Evolutionary conservation across 1,140 invertebrate genomes (phyloP), one percentile per base, ranked within the genome.

Genomic region (Orchestia grillus): DNA sequence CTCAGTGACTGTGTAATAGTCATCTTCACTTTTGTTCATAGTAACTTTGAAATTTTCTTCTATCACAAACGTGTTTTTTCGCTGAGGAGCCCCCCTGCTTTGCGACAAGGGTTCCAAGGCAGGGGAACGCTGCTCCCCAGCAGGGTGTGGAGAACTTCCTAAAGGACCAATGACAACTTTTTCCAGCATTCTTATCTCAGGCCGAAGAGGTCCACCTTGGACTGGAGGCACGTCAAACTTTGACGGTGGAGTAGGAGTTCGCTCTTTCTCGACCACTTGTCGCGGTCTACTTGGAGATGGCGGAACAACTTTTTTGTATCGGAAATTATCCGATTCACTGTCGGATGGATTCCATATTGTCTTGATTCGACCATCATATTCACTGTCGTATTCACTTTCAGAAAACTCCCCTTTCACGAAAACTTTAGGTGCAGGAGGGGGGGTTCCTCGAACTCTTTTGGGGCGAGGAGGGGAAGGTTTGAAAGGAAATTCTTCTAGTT

Each of bases 301-400:
- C 91, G 87, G 43, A 62, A 96, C 95, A 57, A 97, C 95, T 92
- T 95, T 97, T 19, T 57, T 96, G 95, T 97, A 97, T 6, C 44
- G 57, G 62, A 95, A 94, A 11, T 97, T 96, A 53, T 97, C 96
- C 16, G 90, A 57, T 57, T 97, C 97, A 91, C 96, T 96, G 44
- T 96, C 97, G 28, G 94, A 91, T 42, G 96, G 96, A 47, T 96
- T 96, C 97, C 98, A 98, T 44, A 98, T 97, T 0, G 98, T 97
- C 95, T 98, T 97, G 97, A 98, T 98, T 96, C 98, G 95, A 57
- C 97, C 97, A 95, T 98, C 98, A 96, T 98, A 98, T 97, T 98
- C 98, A 97, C 98, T 98, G 97, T 98, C 98, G 96, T 98, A 98
- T 97, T 98, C 98, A 97, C 98, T 98, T 97, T 97, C 98, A 57